Percentiles rank a stretch among this genome's conserved stretches.
Evolutionary conservation across 2,113 vertebrate genomes (phyloP).

Genomic region (Marmota flaviventris): DNA sequence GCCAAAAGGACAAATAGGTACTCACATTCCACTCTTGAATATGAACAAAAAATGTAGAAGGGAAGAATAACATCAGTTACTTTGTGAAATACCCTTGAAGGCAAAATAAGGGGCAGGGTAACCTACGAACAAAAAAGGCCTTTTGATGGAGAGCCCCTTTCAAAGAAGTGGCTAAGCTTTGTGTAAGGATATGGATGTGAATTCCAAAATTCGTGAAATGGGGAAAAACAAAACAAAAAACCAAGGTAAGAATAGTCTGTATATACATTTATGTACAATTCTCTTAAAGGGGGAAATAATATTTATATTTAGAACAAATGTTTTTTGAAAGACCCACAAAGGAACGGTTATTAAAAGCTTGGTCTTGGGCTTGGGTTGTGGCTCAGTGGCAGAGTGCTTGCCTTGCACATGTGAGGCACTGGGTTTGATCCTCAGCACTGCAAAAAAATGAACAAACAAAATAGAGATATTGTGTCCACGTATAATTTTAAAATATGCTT

Average conservation of each 20-base stretch:
- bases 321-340: neutral
- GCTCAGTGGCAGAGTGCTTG: no score
- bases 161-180: neutral
- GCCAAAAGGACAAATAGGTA: neutral
- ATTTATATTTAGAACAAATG: constrained; percentile 39
- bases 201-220: neutral
- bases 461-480: no score
- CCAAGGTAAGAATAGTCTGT: neutral
- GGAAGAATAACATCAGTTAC: neutral
- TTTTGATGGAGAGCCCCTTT: neutral
- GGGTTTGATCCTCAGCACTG: no score
- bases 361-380: no score
- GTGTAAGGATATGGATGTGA: neutral
- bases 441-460: no score
- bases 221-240: neutral
- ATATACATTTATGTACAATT: neutral
- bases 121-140: neutral
- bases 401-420: no score
- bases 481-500: no score
- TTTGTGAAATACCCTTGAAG: neutral
- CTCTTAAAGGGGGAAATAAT: neutral
- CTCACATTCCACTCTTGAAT: neutral
- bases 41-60: neutral
- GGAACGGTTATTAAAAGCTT: neutral
- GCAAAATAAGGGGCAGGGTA: neutral